Percentiles rank a stretch among this genome's conserved stretches.
Evolutionary conservation across 2,888 invertebrate genomes (phyloP).

Genomic region (Calameuta idolon): DNA sequence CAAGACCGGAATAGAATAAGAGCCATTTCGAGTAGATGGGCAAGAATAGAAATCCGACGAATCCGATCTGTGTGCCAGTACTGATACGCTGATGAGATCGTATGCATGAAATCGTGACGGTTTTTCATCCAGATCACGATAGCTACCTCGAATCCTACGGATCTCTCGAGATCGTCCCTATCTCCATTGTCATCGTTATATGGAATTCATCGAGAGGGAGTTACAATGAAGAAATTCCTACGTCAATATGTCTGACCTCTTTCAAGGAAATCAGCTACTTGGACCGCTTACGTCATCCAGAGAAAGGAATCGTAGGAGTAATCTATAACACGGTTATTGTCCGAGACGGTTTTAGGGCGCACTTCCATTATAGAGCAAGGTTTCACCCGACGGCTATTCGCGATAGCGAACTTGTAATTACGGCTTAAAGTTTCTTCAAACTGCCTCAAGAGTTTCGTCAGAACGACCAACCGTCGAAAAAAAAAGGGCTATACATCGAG

Average conservation of each 20-base stretch:
- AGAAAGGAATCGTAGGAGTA: constrained; percentile 52
- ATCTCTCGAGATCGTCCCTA: not conserved
- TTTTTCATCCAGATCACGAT: constrained; percentile 1
- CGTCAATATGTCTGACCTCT: not conserved
- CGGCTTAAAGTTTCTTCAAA: not conserved
- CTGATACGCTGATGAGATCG: not conserved
- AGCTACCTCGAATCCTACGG: not conserved
- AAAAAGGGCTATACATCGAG: not conserved
- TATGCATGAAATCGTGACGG: not conserved
- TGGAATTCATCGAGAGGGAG: not conserved
- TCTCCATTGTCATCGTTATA: not conserved
- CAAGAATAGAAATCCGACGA: not conserved
- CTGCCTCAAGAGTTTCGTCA: not conserved
- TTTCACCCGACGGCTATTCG: constrained; percentile 34
- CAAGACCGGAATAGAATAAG: not conserved
- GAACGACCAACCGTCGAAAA: not conserved
- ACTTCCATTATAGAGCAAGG: constrained; percentile 35
- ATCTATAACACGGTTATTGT: constrained; percentile 46
- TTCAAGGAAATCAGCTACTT: constrained; percentile 5
- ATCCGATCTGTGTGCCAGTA: not conserved
- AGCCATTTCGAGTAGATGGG: not conserved
- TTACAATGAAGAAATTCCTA: constrained; percentile 5
- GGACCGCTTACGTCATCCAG: constrained; percentile 33
- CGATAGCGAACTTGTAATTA: not conserved
- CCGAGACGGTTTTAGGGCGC: constrained; percentile 38